phyloP scores from a whole-genome alignment of 1,140 invertebrate genomes.

The Heliconius congener region DNA sequence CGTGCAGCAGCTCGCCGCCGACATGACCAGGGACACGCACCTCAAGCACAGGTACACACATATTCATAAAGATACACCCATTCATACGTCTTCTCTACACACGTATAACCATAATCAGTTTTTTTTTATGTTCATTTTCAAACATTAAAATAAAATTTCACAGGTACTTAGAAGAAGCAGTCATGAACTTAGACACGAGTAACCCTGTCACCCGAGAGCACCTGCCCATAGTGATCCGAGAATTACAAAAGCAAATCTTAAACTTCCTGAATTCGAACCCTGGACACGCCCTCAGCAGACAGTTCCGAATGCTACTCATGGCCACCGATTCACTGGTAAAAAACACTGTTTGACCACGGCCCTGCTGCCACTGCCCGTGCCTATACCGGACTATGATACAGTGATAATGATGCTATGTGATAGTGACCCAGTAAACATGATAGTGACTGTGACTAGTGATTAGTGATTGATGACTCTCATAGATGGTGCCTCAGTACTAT shows the following conservation, averaged over 20 bases:
- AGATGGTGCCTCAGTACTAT: constrained; percentile 7
- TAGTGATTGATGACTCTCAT: neutral
- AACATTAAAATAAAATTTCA: neutral
- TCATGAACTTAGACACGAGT: constrained; percentile 89
- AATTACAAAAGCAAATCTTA: constrained; percentile 88
- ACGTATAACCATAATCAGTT: no score
- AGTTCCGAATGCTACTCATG: constrained; percentile 91
- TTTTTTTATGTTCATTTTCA: no score
- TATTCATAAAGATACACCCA: no score
- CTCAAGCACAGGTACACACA: constrained; percentile 89
- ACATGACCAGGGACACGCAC: constrained; percentile 92
- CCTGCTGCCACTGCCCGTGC: constrained; percentile 40
- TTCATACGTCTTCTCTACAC: no score
- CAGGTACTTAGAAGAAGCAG: constrained; percentile 94
- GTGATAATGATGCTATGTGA: neutral
- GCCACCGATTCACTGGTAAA: constrained; percentile 85
- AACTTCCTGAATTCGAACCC: constrained; percentile 87
- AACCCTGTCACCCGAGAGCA: constrained; percentile 92
- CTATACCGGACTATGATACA: constrained; percentile 21
- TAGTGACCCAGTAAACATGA: constrained; percentile 1
- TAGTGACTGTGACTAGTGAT: constrained; percentile 1
- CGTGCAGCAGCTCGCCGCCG: constrained; percentile 95
- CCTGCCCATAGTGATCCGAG: constrained; percentile 89
- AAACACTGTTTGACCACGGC: constrained; percentile 48
- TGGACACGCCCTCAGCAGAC: constrained; percentile 84